Conservation (phyloP, 2,113 vertebrate genomes). For the Calypte anna region DNA sequence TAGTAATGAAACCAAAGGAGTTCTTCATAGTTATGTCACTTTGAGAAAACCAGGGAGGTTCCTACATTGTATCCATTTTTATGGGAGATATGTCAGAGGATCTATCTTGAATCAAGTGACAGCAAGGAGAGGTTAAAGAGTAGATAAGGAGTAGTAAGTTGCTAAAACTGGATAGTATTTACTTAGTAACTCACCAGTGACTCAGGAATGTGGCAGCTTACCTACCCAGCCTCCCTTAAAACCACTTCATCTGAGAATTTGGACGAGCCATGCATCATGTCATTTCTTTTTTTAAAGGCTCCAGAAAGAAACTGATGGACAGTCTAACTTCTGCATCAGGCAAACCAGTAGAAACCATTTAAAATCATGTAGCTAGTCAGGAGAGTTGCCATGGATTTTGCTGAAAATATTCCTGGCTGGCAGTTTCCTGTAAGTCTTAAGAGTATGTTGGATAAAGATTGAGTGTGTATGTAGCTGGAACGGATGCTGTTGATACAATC, state of each 20-base stretch:
- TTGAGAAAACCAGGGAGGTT: neutral
- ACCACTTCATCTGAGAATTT: neutral
- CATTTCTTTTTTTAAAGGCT: neutral
- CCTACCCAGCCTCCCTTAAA: neutral
- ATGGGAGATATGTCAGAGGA: neutral
- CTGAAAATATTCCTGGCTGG: neutral
- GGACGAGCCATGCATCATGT: neutral
- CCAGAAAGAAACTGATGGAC: neutral
- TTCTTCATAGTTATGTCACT: neutral
- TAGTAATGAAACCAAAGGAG: neutral
- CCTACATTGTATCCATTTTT: neutral
- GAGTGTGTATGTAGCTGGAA: neutral
- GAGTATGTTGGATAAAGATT: neutral
- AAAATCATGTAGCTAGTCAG: neutral
- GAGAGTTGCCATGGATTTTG: neutral
- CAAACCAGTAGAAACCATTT: neutral
- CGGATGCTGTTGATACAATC: neutral
- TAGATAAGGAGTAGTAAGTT: neutral
- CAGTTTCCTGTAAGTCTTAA: neutral
- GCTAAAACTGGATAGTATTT: neutral
- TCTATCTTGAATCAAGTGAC: neutral
- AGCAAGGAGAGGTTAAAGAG: neutral
- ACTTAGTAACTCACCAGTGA: neutral
- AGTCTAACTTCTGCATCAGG: neutral
- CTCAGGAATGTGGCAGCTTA: neutral